Base-by-base conservation (phyloP, 2,797 vertebrate genomes). In the Trematomus bernacchii region DNA sequence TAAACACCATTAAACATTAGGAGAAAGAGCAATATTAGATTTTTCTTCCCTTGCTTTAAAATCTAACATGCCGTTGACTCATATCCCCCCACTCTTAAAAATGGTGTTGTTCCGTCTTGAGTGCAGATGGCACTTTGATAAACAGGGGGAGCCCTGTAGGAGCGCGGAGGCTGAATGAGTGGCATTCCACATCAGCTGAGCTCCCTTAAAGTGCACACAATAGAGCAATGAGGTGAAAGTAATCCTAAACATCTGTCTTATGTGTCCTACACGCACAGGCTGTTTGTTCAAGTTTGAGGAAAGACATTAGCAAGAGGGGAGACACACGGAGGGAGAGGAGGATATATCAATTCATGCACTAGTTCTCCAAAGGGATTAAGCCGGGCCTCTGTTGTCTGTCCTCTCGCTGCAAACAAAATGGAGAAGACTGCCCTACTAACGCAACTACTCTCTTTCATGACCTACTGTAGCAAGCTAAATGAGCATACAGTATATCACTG, bases 221-320 rank as follows among this genome's bases (percentile, higher is more conserved):
- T 92, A 84, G 94, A 94, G 94, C 94, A 91, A 89, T 83, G 94
- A 94, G 94, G 93, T 94, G 94, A 94, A 92, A 92, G 94, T 95
- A 95, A 95, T 95, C 91, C 94, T 86, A 86, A 95, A 95, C 95
- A 95, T 95, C 94, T 95, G 95, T 94, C 94, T 93, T 82, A 78
- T 89, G 86, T 90, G 93, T 91, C 91, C 88, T 90, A 91, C 92
- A 93, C 85, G 83, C 87, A 88, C 85, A 79, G 84, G 78, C 93
- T 92, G 93, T 95, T 95, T 94, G 94, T 92, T 95, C 92, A 88
- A 90, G 88, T 93, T 92, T 84, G 84, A 92, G 87, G 76, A 87
- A 88, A 92, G 91, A 91, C 90, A 92, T 92, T 91, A 90, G 89
- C 79, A 11, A 66, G 83, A 72, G 75, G 65, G 63, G 63, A 58